Conservation (phyloP, 2,888 invertebrate genomes). For the Lepidochrysops patricia region DNA sequence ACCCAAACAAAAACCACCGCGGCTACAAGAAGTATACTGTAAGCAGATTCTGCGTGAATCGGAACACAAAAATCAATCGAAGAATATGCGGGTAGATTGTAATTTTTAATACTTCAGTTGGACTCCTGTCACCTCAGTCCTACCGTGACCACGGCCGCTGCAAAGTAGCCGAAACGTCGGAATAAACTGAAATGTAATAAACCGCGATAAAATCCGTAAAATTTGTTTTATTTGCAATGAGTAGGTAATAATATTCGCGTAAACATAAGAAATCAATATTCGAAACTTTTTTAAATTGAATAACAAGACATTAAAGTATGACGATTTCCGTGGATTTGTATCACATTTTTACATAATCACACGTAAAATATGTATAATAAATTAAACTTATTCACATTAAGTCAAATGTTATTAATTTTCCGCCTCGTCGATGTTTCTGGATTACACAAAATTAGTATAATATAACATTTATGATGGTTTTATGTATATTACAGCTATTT, state of each 20-base stretch:
- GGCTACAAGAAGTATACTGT: no score
- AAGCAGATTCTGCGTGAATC: no score
- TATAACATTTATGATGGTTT: not conserved
- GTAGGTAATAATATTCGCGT: not conserved
- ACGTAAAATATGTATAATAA: not conserved
- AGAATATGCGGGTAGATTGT: no score
- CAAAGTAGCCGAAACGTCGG: no score
- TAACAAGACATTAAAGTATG: not conserved
- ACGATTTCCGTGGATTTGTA: not conserved
- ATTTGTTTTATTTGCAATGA: no score
- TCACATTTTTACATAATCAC: not conserved
- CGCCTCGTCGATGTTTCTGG: not conserved
- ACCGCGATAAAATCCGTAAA: no score
- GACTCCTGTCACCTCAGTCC: no score
- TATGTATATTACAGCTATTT: not conserved
- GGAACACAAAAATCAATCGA: no score
- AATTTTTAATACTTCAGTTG: no score
- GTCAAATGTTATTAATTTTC: constrained; percentile 10
- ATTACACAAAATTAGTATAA: not conserved
- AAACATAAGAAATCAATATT: not conserved
- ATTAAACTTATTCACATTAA: constrained; percentile 7
- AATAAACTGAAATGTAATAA: no score
- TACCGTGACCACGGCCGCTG: no score
- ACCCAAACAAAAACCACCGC: no score
- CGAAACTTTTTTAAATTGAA: not conserved